Evolutionary conservation across 2,797 vertebrate genomes (phyloP), one percentile per base, ranked within the genome.

Genomic region (Gymnoscopelus braueri): DNA sequence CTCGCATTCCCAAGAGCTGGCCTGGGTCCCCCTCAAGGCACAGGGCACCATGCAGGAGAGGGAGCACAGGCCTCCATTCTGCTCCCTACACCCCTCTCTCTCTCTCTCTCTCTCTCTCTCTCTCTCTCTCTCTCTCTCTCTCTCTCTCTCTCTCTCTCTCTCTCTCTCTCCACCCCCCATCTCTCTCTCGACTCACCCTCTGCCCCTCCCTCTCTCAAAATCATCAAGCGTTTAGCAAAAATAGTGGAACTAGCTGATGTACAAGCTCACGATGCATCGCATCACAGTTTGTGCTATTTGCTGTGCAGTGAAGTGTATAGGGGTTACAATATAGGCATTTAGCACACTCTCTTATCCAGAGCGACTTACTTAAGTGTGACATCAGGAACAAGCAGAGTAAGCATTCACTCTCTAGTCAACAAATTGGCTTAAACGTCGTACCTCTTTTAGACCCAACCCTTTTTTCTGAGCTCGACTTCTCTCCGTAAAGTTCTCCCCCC

Each of bases 1-100:
- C 82, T 92, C 79, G 77, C 89, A 94, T 94, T 94, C 93, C 92
- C 92, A 82, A 87, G 88, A 83, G 77, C 82, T 89, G 88, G 82
- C 85, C 87, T 71, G 76, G 81, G 87, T 87, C 87, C 81, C 88
- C 87, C 87, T 81, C 72, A 81, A 89, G 84, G 85, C 86, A 86
- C 75, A 81, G 85, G 88, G 84, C 85, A 87, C 73, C 50, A 44
- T 29, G 26, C 26, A 35, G 32, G 81, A 81, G 81, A 81, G 81
- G 84, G 79, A 8, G 83, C 80, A 79, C 35, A n/a, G 85, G 81
- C 77, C 83, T 87, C 82, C 81, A 74, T 54, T 44, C 32, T 79
- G 72, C 70, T 79, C 82, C 80, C 70, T 74, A 80, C 64, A 75
- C 71, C 80, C 65, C 71, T 72, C 39, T 74, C 71, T 78, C 64